Evolutionary conservation across 1,140 invertebrate genomes (phyloP), one percentile per base, ranked within the genome.

Genomic region (Chlorops oryzae): DNA sequence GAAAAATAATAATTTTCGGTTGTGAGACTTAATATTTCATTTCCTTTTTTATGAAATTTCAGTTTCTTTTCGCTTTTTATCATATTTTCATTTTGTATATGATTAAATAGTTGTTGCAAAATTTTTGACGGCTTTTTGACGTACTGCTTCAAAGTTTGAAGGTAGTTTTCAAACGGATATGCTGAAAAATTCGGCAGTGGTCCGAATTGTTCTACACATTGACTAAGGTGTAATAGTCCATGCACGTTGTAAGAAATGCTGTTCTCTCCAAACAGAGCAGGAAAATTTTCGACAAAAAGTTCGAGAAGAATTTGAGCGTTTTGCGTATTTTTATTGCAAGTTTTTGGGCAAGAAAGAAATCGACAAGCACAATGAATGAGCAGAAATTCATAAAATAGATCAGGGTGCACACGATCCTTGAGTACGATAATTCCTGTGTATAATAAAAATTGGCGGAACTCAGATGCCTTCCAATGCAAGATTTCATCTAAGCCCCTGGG

Each of bases 381-480:
- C 2, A 41, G 22, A 28, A 49, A 49, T n/a, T 49, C 37, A 28
- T 49, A 49, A 10, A 27, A 49, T 7, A 42, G 12, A 12, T 42
- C 39, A 20, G 22, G 12, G 10, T 28, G 22, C 6, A 43, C 32
- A 50, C 59, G 52, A 23, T 56, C 45, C 51, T 58, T 61, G 17
- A 77, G 56, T 35, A 70, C 59, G n/a, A 73, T 47, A 38, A 70
- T 57, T 10, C 74, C 75, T n/a, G 63, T 71, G 55, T 78, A 78
- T 6, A 77, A 52, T 20, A 78, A 45, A 59, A 77, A 74, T 38
- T 65, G 54, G 21, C 74, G 50, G 55, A 74, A 74, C n/a, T 77
- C 76, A 40, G 75, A 76, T 9, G 71, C 75, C 58, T 77, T 78
- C 72, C 72, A 78, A 25, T 59, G 45, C 6, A 64, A 57, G 25